phyloP scores from a whole-genome alignment of 2,888 invertebrate genomes.

The Drosophila antonietae region DNA sequence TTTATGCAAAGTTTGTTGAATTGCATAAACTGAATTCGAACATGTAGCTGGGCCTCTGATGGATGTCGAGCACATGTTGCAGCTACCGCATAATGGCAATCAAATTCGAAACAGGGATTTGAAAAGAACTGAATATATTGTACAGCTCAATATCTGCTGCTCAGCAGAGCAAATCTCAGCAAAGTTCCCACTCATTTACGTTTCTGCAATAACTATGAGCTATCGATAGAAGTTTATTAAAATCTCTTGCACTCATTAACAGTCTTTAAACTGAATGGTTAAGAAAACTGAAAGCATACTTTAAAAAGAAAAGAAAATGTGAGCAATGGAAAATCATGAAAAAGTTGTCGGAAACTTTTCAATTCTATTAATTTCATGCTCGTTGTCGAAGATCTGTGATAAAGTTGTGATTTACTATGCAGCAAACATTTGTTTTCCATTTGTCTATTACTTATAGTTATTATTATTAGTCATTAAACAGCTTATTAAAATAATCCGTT shows the following conservation, averaged over 20 bases:
- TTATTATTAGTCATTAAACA: background rate
- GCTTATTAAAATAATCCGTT: background rate
- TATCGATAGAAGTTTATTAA: slow-evolving; percentile 2
- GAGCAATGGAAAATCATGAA: background rate
- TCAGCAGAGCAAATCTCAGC: background rate
- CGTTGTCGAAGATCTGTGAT: background rate
- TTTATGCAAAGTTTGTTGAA: slow-evolving; percentile 70
- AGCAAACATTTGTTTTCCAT: background rate
- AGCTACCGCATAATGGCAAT: slow-evolving; percentile 32
- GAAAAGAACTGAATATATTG: background rate
- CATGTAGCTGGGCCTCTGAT: slow-evolving; percentile 39
- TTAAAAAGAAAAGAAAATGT: background rate
- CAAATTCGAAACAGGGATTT: slow-evolving; percentile 20
- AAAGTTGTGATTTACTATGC: background rate
- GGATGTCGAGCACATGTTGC: slow-evolving; percentile 37
- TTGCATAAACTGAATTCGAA: slow-evolving; percentile 58
- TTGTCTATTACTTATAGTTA: too few relatives aligned
- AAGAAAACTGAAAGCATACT: background rate
- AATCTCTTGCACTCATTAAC: background rate
- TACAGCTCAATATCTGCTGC: background rate
- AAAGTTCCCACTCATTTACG: background rate
- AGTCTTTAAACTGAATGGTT: background rate
- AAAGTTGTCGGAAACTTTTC: background rate
- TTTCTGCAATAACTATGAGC: background rate
- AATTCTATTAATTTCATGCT: background rate